phyloP scores from a whole-genome alignment of 1,140 invertebrate genomes.

The Temnothorax curvispinosus region DNA sequence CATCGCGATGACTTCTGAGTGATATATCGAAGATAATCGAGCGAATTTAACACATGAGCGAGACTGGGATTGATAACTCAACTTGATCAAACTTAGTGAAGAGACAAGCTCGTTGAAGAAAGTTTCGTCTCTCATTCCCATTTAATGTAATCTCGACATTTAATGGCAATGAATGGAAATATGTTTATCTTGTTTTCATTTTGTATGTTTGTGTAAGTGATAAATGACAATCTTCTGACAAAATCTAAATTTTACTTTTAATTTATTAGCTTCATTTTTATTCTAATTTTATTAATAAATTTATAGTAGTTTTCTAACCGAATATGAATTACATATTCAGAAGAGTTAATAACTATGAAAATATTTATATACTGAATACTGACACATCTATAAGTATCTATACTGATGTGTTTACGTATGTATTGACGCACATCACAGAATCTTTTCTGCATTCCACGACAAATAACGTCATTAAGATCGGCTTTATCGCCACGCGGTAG shows the following conservation, averaged over 20 bases:
- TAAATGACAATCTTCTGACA: background rate
- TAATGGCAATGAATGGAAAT: background rate
- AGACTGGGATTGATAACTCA: background rate
- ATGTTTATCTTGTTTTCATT: background rate
- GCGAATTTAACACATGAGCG: conserved; percentile 21
- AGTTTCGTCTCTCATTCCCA: background rate
- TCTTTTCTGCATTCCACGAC: conserved; percentile 1
- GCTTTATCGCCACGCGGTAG: background rate
- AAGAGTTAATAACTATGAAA: background rate
- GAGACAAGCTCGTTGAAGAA: background rate
- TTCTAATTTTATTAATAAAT: no score
- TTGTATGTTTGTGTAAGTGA: background rate
- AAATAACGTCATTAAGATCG: conserved; percentile 43
- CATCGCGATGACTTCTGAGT: conserved; percentile 17
- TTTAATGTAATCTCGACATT: conserved; percentile 14
- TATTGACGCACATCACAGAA: background rate
- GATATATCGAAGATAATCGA: background rate
- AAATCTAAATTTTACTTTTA: background rate
- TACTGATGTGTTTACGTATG: background rate
- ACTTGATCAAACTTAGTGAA: background rate
- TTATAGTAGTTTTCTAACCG: background rate
- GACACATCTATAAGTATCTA: background rate
- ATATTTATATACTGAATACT: background rate
- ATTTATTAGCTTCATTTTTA: background rate
- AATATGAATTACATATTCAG: no score